Conservation (phyloP, 1,140 invertebrate species). For the Drosophila nebulosa region DNA sequence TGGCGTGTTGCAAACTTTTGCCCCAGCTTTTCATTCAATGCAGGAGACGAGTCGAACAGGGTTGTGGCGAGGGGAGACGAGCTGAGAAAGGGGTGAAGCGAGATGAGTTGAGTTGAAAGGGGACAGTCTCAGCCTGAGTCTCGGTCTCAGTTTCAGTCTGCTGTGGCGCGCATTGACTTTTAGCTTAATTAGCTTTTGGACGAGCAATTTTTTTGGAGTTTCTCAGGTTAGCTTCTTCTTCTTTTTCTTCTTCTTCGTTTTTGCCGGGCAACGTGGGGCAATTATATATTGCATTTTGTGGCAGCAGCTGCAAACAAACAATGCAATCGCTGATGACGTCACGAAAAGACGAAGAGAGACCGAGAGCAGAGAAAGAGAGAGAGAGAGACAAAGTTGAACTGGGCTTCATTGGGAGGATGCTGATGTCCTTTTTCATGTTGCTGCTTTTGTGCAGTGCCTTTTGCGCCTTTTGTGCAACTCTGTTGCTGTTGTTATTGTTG, state of each 20-base stretch:
- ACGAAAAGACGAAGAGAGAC: no score
- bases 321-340: conserved; percentile 53
- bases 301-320: conserved; percentile 48
- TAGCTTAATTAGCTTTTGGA: conserved; percentile 76
- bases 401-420: conserved; percentile 29
- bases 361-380: no score
- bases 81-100: neutral
- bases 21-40: conserved; percentile 50
- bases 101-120: conserved; percentile 1
- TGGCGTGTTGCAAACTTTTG: conserved; percentile 73
- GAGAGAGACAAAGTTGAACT: neutral
- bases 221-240: conserved; percentile 35
- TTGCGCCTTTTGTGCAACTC: conserved; percentile 61
- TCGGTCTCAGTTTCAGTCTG: conserved; percentile 6
- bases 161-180: conserved; percentile 57
- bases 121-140: conserved; percentile 25
- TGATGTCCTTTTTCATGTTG: conserved; percentile 48
- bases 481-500: conserved; percentile 27
- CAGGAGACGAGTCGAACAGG: neutral
- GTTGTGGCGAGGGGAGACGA: neutral
- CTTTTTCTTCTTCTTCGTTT: neutral
- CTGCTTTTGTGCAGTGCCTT: conserved; percentile 59
- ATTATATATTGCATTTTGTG: conserved; percentile 65
- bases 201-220: conserved; percentile 41
- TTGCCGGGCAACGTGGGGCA: conserved; percentile 46